Evolutionary conservation across 2,888 invertebrate genomes (phyloP).

Genomic region (Eilema sororculum): DNA sequence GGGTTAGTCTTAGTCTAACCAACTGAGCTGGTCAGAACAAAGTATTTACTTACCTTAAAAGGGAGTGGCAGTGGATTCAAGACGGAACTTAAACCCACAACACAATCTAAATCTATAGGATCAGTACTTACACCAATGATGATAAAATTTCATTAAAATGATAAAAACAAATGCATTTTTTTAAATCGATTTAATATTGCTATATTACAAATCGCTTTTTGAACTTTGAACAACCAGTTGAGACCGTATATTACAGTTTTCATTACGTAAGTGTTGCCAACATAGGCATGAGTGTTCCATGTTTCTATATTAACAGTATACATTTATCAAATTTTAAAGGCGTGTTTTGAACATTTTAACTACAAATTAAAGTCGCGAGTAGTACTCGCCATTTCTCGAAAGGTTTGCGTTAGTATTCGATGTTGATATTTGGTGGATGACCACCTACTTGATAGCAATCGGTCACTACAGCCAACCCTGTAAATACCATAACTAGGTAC

Average conservation of each 20-base stretch:
- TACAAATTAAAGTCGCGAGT: constrained; percentile 10
- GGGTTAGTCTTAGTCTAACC: no score
- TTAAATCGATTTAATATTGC: constrained; percentile 81
- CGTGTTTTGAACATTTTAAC: constrained; percentile 40
- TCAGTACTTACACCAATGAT: no score
- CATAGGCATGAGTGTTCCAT: constrained; percentile 41
- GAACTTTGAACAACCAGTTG: constrained; percentile 80
- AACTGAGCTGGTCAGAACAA: no score
- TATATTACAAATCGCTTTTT: constrained; percentile 82
- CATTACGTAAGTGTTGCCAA: constrained; percentile 37
- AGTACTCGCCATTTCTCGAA: not conserved
- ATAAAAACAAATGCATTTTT: constrained; percentile 44
- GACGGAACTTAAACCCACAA: no score
- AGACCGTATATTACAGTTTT: constrained; percentile 71
- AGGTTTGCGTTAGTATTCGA: not conserved
- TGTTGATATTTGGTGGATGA: not conserved
- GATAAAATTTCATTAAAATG: no score
- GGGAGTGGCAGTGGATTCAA: no score
- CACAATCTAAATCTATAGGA: no score
- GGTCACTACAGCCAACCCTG: not conserved
- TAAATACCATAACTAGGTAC: not conserved
- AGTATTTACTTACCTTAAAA: no score
- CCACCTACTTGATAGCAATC: not conserved
- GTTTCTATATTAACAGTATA: constrained; percentile 56
- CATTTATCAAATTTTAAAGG: constrained; percentile 49